These are phyloP conservation scores for Drosophila littoralis DNA, from an alignment of 1,140 invertebrate genomes.

Conservation along the genomic window DNA sequence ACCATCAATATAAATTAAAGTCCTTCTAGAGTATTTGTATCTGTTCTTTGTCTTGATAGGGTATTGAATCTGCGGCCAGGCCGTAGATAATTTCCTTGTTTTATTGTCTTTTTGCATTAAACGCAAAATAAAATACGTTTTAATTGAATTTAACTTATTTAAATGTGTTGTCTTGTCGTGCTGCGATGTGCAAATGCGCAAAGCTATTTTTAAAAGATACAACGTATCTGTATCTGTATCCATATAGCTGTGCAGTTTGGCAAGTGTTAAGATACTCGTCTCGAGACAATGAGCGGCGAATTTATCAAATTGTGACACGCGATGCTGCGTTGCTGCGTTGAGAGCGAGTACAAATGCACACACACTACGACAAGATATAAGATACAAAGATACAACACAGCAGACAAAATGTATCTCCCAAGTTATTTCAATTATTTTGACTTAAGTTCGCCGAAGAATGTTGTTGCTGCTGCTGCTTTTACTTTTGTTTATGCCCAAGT, in stretches of 20 bases:
- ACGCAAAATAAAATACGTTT: conserved; percentile 78
- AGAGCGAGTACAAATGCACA: conserved; percentile 30
- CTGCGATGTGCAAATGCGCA: conserved; percentile 64
- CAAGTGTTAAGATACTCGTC: conserved; percentile 51
- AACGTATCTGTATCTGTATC: conserved; percentile 41
- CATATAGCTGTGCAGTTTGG: conserved; percentile 42
- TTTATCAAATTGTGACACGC: conserved; percentile 78
- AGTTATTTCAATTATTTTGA: conserved; percentile 79
- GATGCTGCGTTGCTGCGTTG: conserved; percentile 41
- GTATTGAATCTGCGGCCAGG: neutral
- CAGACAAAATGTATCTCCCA: conserved; percentile 47
- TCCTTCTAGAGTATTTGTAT: neutral
- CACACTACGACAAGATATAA: conserved; percentile 9
- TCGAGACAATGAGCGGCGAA: conserved; percentile 61
- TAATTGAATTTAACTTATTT: conserved; percentile 74
- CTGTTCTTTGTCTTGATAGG: neutral
- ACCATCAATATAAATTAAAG: no score
- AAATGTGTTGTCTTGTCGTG: conserved; percentile 21
- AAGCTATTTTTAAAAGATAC: conserved; percentile 65
- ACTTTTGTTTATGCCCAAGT: conserved; percentile 28
- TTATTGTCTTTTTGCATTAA: conserved; percentile 28
- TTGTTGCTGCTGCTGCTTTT: conserved; percentile 50
- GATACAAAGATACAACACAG: conserved; percentile 8
- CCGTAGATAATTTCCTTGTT: conserved; percentile 3
- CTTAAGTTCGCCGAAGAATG: conserved; percentile 49